Evolutionary conservation across 2,888 invertebrate genomes (phyloP).

Genomic region (Phrixothrix hirtus): DNA sequence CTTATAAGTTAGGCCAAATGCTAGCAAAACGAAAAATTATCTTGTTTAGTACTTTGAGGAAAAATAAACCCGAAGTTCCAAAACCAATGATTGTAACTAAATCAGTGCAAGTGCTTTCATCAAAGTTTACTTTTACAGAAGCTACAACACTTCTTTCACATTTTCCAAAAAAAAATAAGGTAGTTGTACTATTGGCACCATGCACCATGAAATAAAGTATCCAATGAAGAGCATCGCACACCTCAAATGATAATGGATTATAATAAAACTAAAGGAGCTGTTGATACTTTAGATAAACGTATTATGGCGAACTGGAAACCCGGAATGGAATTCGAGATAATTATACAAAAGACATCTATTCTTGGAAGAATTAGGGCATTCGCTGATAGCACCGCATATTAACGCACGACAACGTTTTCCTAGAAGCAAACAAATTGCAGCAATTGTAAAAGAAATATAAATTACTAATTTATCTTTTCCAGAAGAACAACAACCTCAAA

Average conservation of each 20-base stretch:
- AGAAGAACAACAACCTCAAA: no score
- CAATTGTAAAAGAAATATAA: no score
- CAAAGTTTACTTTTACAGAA: neutral
- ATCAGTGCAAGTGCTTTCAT: neutral
- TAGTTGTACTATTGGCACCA: neutral
- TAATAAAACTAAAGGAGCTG: neutral
- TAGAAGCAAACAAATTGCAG: no score
- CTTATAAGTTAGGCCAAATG: no score
- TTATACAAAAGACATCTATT: no score
- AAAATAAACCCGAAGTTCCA: neutral
- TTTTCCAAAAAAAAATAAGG: neutral
- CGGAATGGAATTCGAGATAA: no score
- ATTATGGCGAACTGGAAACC: no score
- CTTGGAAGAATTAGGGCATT: no score
- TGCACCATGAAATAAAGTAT: neutral
- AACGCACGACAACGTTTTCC: no score
- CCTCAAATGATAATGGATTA: neutral
- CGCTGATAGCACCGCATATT: no score
- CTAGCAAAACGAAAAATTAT: neutral
- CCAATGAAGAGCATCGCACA: neutral
- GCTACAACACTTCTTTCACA: neutral
- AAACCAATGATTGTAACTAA: neutral
- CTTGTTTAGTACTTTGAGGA: neutral
- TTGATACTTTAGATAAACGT: neutral
- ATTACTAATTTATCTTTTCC: no score